phyloP scores from a whole-genome alignment of 1,140 invertebrate species.

The Drosophila nigromelanica region DNA sequence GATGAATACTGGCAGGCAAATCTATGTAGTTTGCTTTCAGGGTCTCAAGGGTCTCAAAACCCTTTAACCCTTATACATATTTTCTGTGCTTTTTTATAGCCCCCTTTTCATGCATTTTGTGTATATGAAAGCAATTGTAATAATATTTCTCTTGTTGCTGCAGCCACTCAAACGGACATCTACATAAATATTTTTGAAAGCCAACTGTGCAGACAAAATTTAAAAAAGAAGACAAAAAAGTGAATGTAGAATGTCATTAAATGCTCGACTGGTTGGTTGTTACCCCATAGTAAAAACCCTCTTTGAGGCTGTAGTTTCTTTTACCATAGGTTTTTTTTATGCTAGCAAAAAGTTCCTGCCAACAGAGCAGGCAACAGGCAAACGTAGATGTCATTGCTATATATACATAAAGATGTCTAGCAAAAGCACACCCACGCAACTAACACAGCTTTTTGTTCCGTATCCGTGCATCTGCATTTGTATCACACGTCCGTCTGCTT shows the following conservation, averaged over 20 bases:
- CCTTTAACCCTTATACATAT: background rate
- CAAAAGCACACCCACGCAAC: background rate
- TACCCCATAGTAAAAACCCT: too few relatives aligned
- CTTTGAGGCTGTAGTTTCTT: conserved; percentile 2
- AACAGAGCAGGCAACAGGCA: background rate
- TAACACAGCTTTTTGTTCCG: conserved; percentile 16
- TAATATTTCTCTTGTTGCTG: conserved; percentile 35
- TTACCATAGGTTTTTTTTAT: background rate
- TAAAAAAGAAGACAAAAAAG: conserved; percentile 5
- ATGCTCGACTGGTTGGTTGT: conserved; percentile 25
- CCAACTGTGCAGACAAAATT: conserved; percentile 17
- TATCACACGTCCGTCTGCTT: conserved; percentile 43
- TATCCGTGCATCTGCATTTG: conserved; percentile 39
- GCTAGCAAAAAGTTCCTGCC: conserved; percentile 9
- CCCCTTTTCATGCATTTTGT: conserved; percentile 2
- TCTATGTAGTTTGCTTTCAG: too few relatives aligned
- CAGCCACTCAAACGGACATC: conserved; percentile 22
- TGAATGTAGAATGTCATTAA: conserved; percentile 46
- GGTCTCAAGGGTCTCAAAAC: too few relatives aligned
- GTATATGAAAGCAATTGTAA: conserved; percentile 27
- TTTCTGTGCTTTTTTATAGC: background rate
- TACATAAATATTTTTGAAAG: conserved; percentile 34
- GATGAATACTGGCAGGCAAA: too few relatives aligned
- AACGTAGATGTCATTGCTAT: background rate
- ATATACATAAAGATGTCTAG: background rate